Conservation (phyloP, 2,797 vertebrate species). For the Decapterus maruadsi region DNA sequence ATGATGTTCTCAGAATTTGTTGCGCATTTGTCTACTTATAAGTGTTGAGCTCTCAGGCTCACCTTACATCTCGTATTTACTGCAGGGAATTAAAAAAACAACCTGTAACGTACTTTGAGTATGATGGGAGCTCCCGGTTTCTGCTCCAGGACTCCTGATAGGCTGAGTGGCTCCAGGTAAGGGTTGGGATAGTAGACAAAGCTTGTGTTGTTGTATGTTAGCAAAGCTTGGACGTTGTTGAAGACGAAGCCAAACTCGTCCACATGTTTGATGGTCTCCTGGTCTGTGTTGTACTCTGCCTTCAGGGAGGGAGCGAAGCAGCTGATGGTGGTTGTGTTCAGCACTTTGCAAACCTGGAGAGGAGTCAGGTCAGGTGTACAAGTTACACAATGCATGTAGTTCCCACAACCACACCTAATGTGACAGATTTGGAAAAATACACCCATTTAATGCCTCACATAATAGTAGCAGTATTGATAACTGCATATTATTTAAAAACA, state of each 20-base stretch:
- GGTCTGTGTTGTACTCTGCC: conserved; percentile 84
- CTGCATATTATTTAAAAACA: not conserved
- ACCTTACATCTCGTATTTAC: no score
- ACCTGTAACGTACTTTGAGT: conserved; percentile 88
- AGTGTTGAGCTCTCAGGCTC: no score
- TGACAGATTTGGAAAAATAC: not conserved
- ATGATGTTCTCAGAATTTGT: no score
- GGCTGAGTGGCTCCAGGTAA: conserved; percentile 93
- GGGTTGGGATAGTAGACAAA: conserved; percentile 97
- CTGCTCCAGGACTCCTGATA: conserved; percentile 92
- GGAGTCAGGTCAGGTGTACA: not conserved
- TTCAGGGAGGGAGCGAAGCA: conserved; percentile 92
- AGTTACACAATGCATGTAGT: not conserved
- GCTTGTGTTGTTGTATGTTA: conserved; percentile 93
- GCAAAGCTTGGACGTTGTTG: conserved; percentile 95
- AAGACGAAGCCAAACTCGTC: conserved; percentile 97
- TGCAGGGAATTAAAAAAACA: not conserved
- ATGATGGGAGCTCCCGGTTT: conserved; percentile 97
- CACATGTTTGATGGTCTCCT: conserved; percentile 90
- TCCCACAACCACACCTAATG: not conserved
- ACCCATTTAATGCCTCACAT: not conserved
- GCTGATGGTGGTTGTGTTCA: conserved; percentile 92
- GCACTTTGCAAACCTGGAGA: conserved; percentile 91
- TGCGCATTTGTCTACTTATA: no score
- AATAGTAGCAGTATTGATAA: not conserved